Conservation (phyloP, 2,888 invertebrate genomes). For the Chalcosyrphus nemorum region DNA sequence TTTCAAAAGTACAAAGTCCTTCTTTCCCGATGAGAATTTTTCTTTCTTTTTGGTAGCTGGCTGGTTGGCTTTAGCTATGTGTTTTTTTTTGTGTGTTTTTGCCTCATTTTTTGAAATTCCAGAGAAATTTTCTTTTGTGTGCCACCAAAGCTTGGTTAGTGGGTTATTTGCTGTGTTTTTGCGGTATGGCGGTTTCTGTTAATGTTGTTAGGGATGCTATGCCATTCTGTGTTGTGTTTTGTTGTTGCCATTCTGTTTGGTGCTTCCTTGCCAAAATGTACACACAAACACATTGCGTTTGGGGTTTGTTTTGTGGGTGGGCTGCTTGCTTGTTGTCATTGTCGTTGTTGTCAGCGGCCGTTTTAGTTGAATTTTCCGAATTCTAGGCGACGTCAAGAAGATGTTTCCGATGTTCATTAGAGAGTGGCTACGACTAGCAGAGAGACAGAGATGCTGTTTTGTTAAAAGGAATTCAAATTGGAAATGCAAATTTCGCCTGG, state of each 20-base stretch:
- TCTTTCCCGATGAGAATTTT: slow-evolving; percentile 59
- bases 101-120: slow-evolving; percentile 44
- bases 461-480: slow-evolving; percentile 65
- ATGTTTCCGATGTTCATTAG: slow-evolving; percentile 71
- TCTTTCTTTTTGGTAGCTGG: slow-evolving; percentile 53
- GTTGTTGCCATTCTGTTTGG: slow-evolving; percentile 61
- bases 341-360: slow-evolving; percentile 68
- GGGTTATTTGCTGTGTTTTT: slow-evolving; percentile 73
- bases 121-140: slow-evolving; percentile 70
- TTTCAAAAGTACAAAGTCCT: slow-evolving; percentile 71
- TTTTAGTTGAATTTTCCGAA: slow-evolving; percentile 70
- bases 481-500: slow-evolving; percentile 61
- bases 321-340: slow-evolving; percentile 58
- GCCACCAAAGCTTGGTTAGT: slow-evolving; percentile 69
- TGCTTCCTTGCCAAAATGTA: slow-evolving; percentile 64
- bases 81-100: slow-evolving; percentile 13
- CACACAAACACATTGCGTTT: slow-evolving; percentile 62
- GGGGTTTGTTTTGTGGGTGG: slow-evolving; percentile 50
- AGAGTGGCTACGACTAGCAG: slow-evolving; percentile 48
- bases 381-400: slow-evolving; percentile 69
- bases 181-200: slow-evolving; percentile 72
- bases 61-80: slow-evolving; percentile 39
- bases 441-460: slow-evolving; percentile 39
- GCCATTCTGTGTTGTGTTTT: slow-evolving; percentile 59
- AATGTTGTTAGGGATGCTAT: slow-evolving; percentile 71